phyloP scores from a whole-genome alignment of 2,797 vertebrate genomes.

The Notamacropus eugenii region DNA sequence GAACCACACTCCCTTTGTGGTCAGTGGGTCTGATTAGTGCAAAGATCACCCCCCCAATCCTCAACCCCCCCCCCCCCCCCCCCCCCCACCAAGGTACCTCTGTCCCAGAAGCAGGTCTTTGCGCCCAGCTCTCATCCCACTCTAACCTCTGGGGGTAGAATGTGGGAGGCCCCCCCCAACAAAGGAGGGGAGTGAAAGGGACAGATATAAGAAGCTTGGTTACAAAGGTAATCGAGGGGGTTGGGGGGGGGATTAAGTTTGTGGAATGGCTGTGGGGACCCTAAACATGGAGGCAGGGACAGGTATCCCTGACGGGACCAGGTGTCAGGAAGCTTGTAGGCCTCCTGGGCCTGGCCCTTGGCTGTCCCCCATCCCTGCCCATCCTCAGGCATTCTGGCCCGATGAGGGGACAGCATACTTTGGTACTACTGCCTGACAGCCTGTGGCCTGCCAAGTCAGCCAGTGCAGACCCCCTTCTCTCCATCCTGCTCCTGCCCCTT shows the following conservation, averaged over 20 bases:
- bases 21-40: constrained; percentile 57
- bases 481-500: constrained; percentile 6
- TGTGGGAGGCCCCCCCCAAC: background rate
- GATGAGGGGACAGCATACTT: constrained; percentile 23
- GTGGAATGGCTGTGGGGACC: constrained; percentile 3
- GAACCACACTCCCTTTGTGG: constrained; percentile 18
- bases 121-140: background rate
- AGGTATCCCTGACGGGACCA: background rate
- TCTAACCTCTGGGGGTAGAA: background rate
- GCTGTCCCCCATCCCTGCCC: background rate
- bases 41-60: constrained; percentile 32
- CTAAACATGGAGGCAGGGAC: background rate
- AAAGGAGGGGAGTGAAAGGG: background rate
- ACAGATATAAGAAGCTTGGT: constrained; percentile 2
- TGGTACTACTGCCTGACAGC: constrained; percentile 32
- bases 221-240: background rate
- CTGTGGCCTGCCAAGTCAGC: background rate
- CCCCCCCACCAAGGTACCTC: background rate
- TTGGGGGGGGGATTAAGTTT: background rate
- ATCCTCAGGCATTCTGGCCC: background rate
- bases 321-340: background rate
- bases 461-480: background rate
- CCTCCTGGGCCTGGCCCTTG: background rate
- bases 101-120: background rate
- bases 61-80: background rate